Evolutionary conservation across 2,797 vertebrate genomes (phyloP).

Genomic region (Phoxinus dragarum): DNA sequence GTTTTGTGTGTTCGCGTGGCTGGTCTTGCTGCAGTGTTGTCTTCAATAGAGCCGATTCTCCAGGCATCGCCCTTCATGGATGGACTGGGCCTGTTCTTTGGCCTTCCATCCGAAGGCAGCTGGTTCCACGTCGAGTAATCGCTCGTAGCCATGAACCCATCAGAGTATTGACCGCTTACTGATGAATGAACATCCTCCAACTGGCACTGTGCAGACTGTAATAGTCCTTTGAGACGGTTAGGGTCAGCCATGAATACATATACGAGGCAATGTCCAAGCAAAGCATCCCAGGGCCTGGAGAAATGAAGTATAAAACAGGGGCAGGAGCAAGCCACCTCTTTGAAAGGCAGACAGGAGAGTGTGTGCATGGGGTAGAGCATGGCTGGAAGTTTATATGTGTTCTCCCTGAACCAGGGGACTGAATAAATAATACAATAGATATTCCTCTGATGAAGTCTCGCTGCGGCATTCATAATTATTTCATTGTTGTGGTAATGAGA

Average conservation of each 20-base stretch:
- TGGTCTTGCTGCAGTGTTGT: constrained; percentile 46
- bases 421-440: constrained; percentile 87
- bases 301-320: constrained; percentile 25
- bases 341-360: constrained; percentile 64
- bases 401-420: constrained; percentile 82
- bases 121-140: constrained; percentile 17
- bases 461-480: constrained; percentile 83
- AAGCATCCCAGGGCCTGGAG: constrained; percentile 54
- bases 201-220: constrained; percentile 43
- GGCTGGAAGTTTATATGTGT: constrained; percentile 81
- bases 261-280: constrained; percentile 53
- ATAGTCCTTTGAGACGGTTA: constrained; percentile 50
- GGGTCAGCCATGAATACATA: constrained; percentile 48
- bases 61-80: constrained; percentile 25
- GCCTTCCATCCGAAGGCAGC: constrained; percentile 28
- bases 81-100: constrained; percentile 38
- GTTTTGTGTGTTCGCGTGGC: constrained; percentile 67
- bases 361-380: constrained; percentile 62
- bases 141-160: constrained; percentile 43
- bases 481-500: constrained; percentile 85
- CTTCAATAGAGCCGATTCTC: constrained; percentile 50
- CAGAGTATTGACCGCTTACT: constrained; percentile 44
- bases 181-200: constrained; percentile 45
- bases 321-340: constrained; percentile 61
- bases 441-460: constrained; percentile 84